Percentiles rank a stretch among this genome's conserved stretches.
Evolutionary conservation across 1,140 invertebrate species (phyloP).

Genomic region (Subanguina moxae): DNA sequence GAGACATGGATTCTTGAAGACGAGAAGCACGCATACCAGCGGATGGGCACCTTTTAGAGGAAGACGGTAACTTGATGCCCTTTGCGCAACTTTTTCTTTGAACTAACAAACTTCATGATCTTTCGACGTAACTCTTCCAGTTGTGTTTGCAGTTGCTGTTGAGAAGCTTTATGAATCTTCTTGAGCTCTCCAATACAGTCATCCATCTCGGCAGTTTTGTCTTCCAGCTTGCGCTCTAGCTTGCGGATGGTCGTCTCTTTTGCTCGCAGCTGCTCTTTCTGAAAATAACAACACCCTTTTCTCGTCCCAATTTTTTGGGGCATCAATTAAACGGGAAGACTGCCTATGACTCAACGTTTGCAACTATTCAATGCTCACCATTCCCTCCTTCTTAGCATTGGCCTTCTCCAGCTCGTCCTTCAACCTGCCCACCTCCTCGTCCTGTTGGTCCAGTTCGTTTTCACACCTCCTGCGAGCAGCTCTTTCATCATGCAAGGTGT

Average conservation of each 20-base stretch:
- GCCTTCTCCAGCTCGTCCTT: conserved; percentile 42
- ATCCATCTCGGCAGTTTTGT: conserved; percentile 53
- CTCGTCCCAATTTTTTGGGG: neutral
- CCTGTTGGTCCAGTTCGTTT: conserved; percentile 37
- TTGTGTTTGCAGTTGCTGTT: conserved; percentile 44
- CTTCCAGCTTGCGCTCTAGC: conserved; percentile 49
- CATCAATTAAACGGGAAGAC: neutral
- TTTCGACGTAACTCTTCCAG: conserved; percentile 48
- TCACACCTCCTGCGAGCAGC: conserved; percentile 35
- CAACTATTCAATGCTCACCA: conserved; percentile 41
- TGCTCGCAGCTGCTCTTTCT: conserved; percentile 49
- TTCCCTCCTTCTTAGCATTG: conserved; percentile 38
- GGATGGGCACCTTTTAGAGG: too few relatives aligned
- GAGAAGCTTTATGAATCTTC: conserved; percentile 40
- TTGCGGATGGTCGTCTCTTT: conserved; percentile 39
- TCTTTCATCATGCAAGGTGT: conserved; percentile 27
- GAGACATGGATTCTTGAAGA: too few relatives aligned
- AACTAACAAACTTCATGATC: conserved; percentile 37
- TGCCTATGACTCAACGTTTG: neutral
- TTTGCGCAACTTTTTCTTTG: too few relatives aligned
- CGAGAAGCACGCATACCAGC: too few relatives aligned
- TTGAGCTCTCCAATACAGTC: conserved; percentile 48
- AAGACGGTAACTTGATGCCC: too few relatives aligned
- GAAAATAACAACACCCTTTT: conserved; percentile 11
- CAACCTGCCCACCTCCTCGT: conserved; percentile 37